Evolutionary conservation across 2,113 vertebrate species (phyloP), one percentile per base, ranked within the genome.

Genomic region (Microtus oregoni): DNA sequence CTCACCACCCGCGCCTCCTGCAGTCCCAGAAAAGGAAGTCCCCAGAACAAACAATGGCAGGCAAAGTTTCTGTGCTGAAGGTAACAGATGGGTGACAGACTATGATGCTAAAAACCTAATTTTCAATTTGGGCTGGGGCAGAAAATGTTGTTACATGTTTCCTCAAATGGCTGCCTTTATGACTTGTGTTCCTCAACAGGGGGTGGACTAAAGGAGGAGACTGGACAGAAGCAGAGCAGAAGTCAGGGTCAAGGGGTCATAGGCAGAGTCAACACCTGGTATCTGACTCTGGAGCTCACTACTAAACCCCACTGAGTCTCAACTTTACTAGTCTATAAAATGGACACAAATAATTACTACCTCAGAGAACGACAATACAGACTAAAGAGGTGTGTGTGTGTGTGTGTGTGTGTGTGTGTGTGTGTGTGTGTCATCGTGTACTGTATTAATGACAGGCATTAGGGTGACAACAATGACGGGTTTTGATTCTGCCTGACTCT

Each of bases 41-140:
- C 67, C n/a, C 77, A 50, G 55, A 85, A 92, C 44, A 85, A 19
- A 90, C 30, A 52, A 28, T 47, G 24, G 24, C 72, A 82, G 32
- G 35, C 32, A 19, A 52, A 11, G 47, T 70, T 65, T 50, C 86
- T 2, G 14, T 19, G 22, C 5, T 73, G 38, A 10, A 86, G 28
- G n/a, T 35, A 44, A 85, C 32, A 94, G n/a, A 75, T 35, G 61
- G 26, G 28, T 32, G 26, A 72, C 0, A 86, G 30, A 58, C 70
- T 93, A 47, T 38, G 32, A 47, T 85, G 83, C 87, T 47, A 79
- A 94, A 93, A 65, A 90, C 65, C 58, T 91, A 41, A 8, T 96
- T 88, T 92, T 47, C 32, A 76, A 10, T 28, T 87, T 61, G 28
- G 32, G 22, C 30, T 22, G 13, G 12, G 12, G 24, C 2, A 50